These are phyloP conservation scores for Carollia perspicillata DNA, from an alignment of 2,113 vertebrate genomes.

Conservation along the genomic window DNA sequence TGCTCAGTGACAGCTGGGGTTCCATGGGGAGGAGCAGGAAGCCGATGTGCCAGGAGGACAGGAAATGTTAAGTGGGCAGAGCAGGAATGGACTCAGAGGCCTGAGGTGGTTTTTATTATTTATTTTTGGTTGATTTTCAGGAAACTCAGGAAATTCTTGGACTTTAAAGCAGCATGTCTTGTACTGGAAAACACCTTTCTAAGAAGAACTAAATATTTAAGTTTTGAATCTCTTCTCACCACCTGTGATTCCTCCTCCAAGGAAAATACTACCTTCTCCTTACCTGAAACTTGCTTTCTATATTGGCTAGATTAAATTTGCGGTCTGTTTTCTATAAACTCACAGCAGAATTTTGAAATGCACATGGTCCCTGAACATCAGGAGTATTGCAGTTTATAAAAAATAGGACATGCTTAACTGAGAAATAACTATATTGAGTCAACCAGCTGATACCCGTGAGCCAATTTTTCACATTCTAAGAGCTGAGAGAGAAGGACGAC, in stretches of 20 bases:
- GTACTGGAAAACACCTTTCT: constrained; percentile 28
- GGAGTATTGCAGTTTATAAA: constrained; percentile 8
- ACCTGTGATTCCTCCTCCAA: background rate
- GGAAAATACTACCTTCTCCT: background rate
- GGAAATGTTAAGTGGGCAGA: background rate
- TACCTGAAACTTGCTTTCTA: background rate
- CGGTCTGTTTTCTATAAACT: background rate
- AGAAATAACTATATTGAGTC: background rate
- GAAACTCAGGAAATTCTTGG: constrained; percentile 51
- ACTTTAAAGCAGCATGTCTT: constrained; percentile 38
- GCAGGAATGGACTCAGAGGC: background rate
- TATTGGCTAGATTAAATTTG: background rate
- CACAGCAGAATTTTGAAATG: constrained; percentile 18
- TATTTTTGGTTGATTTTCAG: constrained; percentile 52
- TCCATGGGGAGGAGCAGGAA: background rate
- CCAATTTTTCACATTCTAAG: background rate
- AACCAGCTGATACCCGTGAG: background rate
- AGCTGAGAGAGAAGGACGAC: background rate
- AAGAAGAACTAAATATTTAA: constrained; percentile 18
- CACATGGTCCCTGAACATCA: background rate
- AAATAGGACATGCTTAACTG: background rate
- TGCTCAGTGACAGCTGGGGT: background rate
- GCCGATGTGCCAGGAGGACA: background rate
- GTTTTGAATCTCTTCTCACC: background rate
- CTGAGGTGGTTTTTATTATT: constrained; percentile 39